Conservation (phyloP, 2,113 vertebrate species). For the Tapirus terrestris region DNA sequence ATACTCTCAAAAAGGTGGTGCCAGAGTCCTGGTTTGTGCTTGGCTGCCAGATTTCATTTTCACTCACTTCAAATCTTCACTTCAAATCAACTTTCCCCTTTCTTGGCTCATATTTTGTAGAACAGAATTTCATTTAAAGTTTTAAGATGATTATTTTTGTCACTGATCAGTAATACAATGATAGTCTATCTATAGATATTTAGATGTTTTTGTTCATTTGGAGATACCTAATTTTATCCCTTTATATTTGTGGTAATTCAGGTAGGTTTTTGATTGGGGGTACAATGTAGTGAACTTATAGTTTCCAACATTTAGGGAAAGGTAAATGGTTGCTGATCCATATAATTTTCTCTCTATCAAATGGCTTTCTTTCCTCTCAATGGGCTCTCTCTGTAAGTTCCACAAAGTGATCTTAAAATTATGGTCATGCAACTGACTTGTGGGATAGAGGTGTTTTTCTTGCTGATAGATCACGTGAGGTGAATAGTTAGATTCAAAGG, state of each 20-base stretch:
- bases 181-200: neutral
- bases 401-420: neutral
- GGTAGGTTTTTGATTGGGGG: neutral
- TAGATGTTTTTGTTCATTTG: neutral
- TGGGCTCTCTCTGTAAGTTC: neutral
- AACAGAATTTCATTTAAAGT: neutral
- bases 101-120: neutral
- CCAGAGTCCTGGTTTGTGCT: neutral
- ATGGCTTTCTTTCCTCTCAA: neutral
- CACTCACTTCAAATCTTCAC: neutral
- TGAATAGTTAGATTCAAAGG: conserved; percentile 27
- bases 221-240: neutral
- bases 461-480: neutral
- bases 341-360: neutral
- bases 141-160: neutral
- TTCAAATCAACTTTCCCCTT: neutral
- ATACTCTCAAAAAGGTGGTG: neutral
- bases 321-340: neutral
- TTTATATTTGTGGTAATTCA: neutral
- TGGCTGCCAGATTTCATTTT: neutral
- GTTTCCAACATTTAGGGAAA: neutral
- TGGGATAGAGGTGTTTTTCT: neutral
- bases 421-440: neutral
- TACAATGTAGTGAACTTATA: neutral
- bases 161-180: neutral